Base-by-base conservation (phyloP, 2,888 invertebrate species). In the Salticus scenicus region DNA sequence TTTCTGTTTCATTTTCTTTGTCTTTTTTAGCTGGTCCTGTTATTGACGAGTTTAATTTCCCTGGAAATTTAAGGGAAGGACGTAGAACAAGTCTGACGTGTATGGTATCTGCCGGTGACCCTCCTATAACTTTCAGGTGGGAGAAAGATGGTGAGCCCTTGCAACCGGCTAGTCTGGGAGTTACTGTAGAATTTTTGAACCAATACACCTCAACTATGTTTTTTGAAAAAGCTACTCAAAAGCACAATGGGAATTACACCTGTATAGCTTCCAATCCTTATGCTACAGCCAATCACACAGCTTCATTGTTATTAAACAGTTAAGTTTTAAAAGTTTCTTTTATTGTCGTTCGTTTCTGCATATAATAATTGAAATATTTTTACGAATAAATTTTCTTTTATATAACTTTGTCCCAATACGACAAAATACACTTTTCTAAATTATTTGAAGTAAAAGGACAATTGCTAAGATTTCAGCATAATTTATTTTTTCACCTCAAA, bases 121-220 rank as follows among this genome's bases (percentile, higher is more conserved):
- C 88, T 30, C 89, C 89, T 1, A 88, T 89, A 14, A 70, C 88
- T 8, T 88, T 91, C 57, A 80, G 81, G 27, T 92, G 92, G 92
- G 90, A 90, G 79, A 90, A 91, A 85, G 90, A 92, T 81, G 91
- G 91, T 17, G 87, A 89, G 33, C 89, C 88, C 47, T 74, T 91
- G 73, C 70, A 79, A 57, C 84, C 88, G 8, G 66, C 70, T 10
- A 4, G 37, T 37, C 51, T 87, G 7, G 86, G 66, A 8, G 87
- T 77, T 28, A 70, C 76, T n/a, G 72, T 89, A 20, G 88, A 88
- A 33, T 76, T 78, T 33, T 17, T 88, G 8, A 88, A 88, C 67
- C 83, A 87, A 63, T 89, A 83, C 76, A 88, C 88, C 0, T 89
- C 89, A 10, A 88, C 86, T 10, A 41, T 89, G 28, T 88, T 88